Evolutionary conservation across 2,113 vertebrate species (phyloP).

Genomic region (Aptenodytes patagonicus): DNA sequence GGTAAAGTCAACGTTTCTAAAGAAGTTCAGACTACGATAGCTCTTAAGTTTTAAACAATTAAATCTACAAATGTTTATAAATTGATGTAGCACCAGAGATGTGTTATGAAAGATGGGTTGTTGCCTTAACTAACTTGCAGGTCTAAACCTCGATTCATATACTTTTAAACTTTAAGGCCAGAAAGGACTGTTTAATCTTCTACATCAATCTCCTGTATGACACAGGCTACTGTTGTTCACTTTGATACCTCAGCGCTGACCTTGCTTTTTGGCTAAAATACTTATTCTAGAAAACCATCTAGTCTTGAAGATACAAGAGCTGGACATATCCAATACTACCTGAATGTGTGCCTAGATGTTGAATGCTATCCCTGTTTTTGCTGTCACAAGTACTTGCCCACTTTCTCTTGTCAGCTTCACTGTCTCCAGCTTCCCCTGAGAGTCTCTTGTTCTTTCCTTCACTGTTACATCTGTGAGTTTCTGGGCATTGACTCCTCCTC

Average conservation of each 20-base stretch:
- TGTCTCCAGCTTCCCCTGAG: background rate
- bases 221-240: background rate
- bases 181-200: background rate
- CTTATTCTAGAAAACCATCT: background rate
- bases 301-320: background rate
- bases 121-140: background rate
- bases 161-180: background rate
- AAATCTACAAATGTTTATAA: background rate
- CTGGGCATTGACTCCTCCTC: background rate
- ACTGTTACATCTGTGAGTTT: background rate
- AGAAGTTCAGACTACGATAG: background rate
- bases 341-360: background rate
- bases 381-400: background rate
- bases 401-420: background rate
- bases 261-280: background rate
- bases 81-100: background rate
- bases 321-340: background rate
- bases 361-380: background rate
- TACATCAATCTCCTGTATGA: background rate
- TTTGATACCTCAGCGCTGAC: accelerated
- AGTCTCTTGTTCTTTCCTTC: background rate
- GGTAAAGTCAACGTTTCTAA: background rate
- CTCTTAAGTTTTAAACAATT: background rate
- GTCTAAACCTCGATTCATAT: background rate
- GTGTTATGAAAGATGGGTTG: accelerated